phyloP scores from a whole-genome alignment of 2,113 vertebrate genomes.

The Rhynchopsitta pachyrhyncha region DNA sequence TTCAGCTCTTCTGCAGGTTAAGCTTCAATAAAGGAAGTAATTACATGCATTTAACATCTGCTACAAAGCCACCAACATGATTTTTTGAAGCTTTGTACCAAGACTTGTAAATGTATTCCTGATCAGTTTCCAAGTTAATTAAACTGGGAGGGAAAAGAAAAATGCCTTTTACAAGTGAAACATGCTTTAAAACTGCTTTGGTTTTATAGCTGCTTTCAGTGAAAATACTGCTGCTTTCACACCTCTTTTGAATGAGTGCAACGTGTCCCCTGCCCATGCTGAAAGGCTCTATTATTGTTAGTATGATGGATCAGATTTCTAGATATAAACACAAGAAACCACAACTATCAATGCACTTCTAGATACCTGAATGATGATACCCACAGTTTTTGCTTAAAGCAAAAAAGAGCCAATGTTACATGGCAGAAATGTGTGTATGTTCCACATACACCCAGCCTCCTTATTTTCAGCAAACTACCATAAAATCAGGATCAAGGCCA shows the following conservation, averaged over 20 bases:
- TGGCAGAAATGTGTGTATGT: not conserved
- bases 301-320: not conserved
- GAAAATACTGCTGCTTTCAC: not conserved
- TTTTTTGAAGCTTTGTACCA: conserved; percentile 32
- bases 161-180: not conserved
- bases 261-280: not conserved
- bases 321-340: not conserved
- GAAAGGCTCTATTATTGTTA: not conserved
- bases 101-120: not conserved
- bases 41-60: conserved; percentile 40
- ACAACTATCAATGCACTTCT: not conserved
- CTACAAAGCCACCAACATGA: conserved; percentile 10
- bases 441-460: not conserved
- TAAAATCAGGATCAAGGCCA: not conserved
- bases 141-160: conserved; percentile 18
- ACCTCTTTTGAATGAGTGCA: not conserved
- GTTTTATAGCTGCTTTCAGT: not conserved
- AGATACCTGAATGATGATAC: not conserved
- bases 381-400: not conserved
- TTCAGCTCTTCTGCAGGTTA: conserved; percentile 28
- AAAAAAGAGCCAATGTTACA: not conserved
- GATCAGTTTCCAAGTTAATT: conserved; percentile 24
- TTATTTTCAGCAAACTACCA: not conserved
- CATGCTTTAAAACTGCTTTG: not conserved
- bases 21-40: conserved; percentile 26